Conservation (phyloP, 2,113 vertebrate genomes). For the Dipodomys ordii region DNA sequence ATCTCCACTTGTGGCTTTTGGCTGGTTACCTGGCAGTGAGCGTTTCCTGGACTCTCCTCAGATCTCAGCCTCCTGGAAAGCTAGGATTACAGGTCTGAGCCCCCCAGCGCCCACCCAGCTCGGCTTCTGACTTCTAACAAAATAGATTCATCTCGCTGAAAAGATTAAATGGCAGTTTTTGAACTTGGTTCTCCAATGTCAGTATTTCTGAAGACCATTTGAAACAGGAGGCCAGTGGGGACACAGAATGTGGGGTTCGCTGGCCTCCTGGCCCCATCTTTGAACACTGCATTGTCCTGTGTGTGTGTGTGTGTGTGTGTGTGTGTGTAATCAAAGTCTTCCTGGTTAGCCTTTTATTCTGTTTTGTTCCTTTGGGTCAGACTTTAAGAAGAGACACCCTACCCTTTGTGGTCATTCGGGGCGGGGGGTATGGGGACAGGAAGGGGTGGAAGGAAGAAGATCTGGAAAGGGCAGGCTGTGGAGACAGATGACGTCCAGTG, state of each 20-base stretch:
- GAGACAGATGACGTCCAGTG: slow-evolving; percentile 83
- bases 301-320: fast-evolving
- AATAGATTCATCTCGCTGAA: not conserved
- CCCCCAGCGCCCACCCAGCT: too few relatives aligned
- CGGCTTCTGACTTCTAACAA: not conserved
- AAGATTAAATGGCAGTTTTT: not conserved
- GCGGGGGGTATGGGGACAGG: not conserved
- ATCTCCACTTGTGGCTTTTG: too few relatives aligned
- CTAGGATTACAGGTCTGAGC: too few relatives aligned
- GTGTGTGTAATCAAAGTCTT: not conserved
- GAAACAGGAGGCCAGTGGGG: not conserved
- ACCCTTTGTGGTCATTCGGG: slow-evolving; percentile 9
- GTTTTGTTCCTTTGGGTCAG: not conserved
- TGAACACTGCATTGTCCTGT: too few relatives aligned
- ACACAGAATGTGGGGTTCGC: not conserved
- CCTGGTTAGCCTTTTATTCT: not conserved
- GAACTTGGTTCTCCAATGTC: not conserved
- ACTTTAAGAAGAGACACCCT: slow-evolving; percentile 18
- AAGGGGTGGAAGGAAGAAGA: not conserved
- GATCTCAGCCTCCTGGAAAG: too few relatives aligned
- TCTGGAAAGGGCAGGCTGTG: slow-evolving; percentile 28
- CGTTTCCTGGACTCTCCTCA: too few relatives aligned
- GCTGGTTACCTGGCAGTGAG: too few relatives aligned
- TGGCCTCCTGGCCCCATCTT: not conserved
- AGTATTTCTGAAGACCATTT: not conserved